phyloP scores from a whole-genome alignment of 2,113 vertebrate species.

The Dipodomys spectabilis region DNA sequence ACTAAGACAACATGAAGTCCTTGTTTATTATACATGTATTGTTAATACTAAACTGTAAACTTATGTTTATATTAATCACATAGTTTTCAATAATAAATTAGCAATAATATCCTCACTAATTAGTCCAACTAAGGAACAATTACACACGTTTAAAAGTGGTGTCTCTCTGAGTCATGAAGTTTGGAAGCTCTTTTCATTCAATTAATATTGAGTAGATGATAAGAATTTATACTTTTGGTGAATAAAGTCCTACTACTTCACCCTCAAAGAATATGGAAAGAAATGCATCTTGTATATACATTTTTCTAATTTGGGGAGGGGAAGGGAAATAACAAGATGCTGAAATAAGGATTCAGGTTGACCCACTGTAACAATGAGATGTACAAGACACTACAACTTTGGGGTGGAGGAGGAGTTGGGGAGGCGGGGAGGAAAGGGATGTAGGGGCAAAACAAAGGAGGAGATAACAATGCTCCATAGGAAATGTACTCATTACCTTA shows the following conservation, averaged over 20 bases:
- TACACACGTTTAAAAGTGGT: neutral
- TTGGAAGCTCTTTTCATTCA: slow-evolving; percentile 17
- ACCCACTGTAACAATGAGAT: no score
- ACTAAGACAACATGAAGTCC: neutral
- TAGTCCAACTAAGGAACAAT: neutral
- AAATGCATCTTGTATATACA: no score
- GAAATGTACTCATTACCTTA: no score
- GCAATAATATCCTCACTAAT: neutral
- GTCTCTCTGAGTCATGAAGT: neutral
- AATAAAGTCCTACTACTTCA: neutral
- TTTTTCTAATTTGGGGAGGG: no score
- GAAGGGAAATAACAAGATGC: no score
- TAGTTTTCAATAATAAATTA: slow-evolving; percentile 21
- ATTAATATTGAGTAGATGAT: neutral
- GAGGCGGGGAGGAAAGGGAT: no score
- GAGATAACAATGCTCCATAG: no score
- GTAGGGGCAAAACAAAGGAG: no score
- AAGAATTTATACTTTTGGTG: neutral
- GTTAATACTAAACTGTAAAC: neutral
- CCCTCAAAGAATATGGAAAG: no score
- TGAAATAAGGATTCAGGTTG: no score
- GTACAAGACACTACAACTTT: no score
- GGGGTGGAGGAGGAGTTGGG: no score
- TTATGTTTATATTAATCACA: neutral
- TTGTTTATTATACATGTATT: neutral